Evolutionary conservation across 2,113 vertebrate species (phyloP).

Genomic region (Falco punctatus): DNA sequence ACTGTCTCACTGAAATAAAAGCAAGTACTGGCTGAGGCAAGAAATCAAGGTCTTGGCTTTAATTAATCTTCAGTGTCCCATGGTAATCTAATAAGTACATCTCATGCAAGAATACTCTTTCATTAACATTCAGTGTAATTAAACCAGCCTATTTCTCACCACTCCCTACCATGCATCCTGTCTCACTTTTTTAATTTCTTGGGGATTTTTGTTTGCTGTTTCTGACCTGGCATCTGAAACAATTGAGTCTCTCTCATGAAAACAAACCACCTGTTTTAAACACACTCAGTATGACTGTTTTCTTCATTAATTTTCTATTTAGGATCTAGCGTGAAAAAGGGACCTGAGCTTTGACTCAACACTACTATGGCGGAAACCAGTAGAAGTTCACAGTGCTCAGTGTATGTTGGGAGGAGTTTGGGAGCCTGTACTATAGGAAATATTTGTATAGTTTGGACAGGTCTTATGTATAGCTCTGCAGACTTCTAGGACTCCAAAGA

Average conservation of each 20-base stretch:
- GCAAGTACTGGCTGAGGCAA: not conserved
- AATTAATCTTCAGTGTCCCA: not conserved
- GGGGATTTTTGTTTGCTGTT: not conserved
- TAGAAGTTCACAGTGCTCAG: not conserved
- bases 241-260: not conserved
- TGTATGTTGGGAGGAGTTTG: not conserved
- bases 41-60: not conserved
- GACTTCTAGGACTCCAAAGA: not conserved
- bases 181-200: not conserved
- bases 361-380: not conserved
- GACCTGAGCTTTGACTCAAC: not conserved
- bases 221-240: not conserved
- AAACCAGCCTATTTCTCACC: not conserved
- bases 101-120: not conserved
- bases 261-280: not conserved
- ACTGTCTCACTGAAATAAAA: not conserved
- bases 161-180: not conserved
- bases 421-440: not conserved
- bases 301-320: conserved; percentile 3
- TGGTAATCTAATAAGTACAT: not conserved
- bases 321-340: not conserved
- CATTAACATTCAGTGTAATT: not conserved
- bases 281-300: not conserved
- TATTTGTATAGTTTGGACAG: not conserved
- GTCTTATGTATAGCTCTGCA: not conserved